Base-by-base conservation (phyloP, 2,888 invertebrate genomes). In the Adelphocoris suturalis region DNA sequence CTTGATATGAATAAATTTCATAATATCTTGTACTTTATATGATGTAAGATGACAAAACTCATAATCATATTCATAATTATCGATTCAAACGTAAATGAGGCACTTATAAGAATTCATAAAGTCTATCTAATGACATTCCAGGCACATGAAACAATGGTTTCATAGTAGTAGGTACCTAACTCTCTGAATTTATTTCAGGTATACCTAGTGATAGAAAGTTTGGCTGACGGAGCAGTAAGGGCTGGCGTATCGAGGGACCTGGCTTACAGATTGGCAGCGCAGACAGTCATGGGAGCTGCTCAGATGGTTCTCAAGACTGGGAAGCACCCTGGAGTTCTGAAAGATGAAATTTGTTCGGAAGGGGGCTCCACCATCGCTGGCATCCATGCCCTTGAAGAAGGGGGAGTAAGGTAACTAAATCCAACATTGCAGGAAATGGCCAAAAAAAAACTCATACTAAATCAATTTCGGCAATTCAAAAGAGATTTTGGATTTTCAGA, bases 191-290 rank as follows among this genome's bases (percentile, higher is more conserved):
- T 14, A 37, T 57, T 57, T 13, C 93, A 97, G 96, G 95, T 97
- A 90, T 99, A 97, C 93, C 94, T 97, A 90, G 95, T 98, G 85
- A 97, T 98, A 91, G 99, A 99, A 94, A 98, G 98, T 0, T 93
- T 99, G 91, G 96, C 98, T 0, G 99, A 99, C 94, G 99, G 98
- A 37, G 99, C 97, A 0, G 99, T 99, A 0, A 97, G 97, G 93
- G 96, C 97, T 94, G 99, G 99, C 3, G 95, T 98, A 13, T 97
- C 98, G 0, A 94, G 99, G 91, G 95, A 95, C 75, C 94, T 96
- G 93, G 97, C 99, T 0, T 94, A 95, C 19, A 95, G 96, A 93
- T 95, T 98, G 92, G 97, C 98, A 0, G 97, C 98, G 0, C 98
- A 98, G 93, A 96, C 97, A 87, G 94, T 98, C 86, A 93, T 97